A percentile compares a stretch with the other conserved stretches of the same genome.
These are phyloP conservation scores for Mystacornis crossleyi DNA, from an alignment of 2,113 vertebrate genomes.

Conservation along the genomic window DNA sequence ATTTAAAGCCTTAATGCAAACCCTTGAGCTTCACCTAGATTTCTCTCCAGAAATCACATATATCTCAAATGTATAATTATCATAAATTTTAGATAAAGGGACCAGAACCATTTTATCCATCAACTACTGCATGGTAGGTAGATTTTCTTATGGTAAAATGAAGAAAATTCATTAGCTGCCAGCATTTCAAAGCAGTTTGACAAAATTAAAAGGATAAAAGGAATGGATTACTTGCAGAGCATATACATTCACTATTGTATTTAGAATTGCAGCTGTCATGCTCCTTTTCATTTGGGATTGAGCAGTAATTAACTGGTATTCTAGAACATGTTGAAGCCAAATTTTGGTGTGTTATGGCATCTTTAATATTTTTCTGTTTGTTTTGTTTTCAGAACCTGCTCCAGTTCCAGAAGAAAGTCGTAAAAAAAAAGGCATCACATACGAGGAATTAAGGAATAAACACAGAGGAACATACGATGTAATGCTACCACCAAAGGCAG, in stretches of 20 bases:
- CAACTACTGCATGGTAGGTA: neutral
- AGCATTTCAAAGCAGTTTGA: neutral
- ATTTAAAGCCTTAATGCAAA: neutral
- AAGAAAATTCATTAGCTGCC: neutral
- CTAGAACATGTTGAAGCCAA: neutral
- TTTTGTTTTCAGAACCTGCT: conserved; percentile 71
- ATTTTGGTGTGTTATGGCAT: neutral
- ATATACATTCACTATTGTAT: neutral
- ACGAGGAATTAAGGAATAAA: conserved; percentile 82
- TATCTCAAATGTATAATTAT: neutral
- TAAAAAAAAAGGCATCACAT: conserved; percentile 78
- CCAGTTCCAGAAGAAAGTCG: conserved; percentile 69
- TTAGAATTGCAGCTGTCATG: neutral
- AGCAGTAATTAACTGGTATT: neutral
- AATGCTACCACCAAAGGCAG: conserved; percentile 71
- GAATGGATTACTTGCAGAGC: neutral
- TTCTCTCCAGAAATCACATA: neutral
- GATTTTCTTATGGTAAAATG: neutral
- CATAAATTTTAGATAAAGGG: neutral
- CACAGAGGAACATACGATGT: conserved; percentile 78
- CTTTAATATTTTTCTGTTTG: neutral
- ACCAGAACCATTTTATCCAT: neutral
- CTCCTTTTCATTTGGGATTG: neutral
- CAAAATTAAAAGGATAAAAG: neutral
- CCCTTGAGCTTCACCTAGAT: neutral